These are phyloP conservation scores for Serripes groenlandicus DNA, from an alignment of 2,888 invertebrate species.

Conservation along the genomic window DNA sequence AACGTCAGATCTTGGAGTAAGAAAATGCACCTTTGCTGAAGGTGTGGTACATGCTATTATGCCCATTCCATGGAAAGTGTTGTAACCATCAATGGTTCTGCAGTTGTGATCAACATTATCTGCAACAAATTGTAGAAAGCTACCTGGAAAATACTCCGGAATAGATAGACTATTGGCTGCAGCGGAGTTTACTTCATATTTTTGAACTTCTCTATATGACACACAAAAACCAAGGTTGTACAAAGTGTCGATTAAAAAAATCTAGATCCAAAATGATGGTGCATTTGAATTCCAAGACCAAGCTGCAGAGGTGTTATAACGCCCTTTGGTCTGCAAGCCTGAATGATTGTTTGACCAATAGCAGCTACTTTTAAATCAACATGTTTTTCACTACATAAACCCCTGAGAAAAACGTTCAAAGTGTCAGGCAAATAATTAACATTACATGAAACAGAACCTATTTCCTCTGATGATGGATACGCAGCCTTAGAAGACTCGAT, in stretches of 20 bases:
- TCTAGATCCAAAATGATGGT: constrained; percentile 56
- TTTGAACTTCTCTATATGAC: constrained; percentile 65
- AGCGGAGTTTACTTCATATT: constrained; percentile 67
- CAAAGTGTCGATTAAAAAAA: constrained; percentile 68
- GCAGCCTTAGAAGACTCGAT: neutral
- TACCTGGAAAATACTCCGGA: constrained; percentile 22
- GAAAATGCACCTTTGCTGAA: constrained; percentile 8
- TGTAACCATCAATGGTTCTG: constrained; percentile 68
- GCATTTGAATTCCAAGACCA: constrained; percentile 62
- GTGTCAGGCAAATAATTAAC: constrained; percentile 7
- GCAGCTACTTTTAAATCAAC: constrained; percentile 30
- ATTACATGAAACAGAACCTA: constrained; percentile 11
- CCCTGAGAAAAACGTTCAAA: constrained; percentile 5
- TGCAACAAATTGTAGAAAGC: constrained; percentile 67
- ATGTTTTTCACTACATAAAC: constrained; percentile 17
- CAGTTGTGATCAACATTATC: constrained; percentile 77
- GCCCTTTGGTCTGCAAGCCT: constrained; percentile 54
- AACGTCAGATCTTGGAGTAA: constrained; percentile 19
- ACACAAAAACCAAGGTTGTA: constrained; percentile 59
- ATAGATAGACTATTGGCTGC: constrained; percentile 32
- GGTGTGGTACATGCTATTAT: constrained; percentile 71
- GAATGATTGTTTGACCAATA: constrained; percentile 69
- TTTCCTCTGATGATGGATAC: constrained; percentile 33
- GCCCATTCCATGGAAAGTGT: constrained; percentile 76
- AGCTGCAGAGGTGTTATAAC: constrained; percentile 65